A percentile compares a stretch with the other conserved stretches of the same genome.
phyloP scores from a whole-genome alignment of 2,888 invertebrate genomes.

The Pseudococcus longispinus region DNA sequence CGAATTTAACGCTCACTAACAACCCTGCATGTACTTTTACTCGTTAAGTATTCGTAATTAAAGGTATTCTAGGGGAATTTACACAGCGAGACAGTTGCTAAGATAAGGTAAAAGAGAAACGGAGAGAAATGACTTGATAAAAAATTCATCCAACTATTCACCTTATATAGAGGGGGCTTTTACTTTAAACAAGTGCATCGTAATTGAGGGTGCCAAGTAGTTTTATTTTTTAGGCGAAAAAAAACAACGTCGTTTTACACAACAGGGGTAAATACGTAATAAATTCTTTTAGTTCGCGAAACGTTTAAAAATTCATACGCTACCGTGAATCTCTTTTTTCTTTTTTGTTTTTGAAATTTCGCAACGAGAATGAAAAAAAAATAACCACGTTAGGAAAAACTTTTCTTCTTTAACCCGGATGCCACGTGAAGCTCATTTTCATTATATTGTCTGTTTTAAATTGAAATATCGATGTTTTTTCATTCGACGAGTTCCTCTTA shows the following conservation, averaged over 20 bases:
- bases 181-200: constrained; percentile 8
- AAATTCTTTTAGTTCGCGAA: constrained; percentile 24
- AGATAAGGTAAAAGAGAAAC: background rate
- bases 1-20: background rate
- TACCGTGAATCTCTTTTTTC: background rate
- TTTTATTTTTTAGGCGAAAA: background rate
- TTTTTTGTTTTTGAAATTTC: constrained; percentile 22
- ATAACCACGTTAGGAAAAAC: background rate
- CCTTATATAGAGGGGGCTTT: background rate
- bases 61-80: background rate
- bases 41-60: background rate
- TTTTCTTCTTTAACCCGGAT: constrained; percentile 17
- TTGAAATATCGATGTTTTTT: constrained; percentile 34
- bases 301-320: constrained; percentile 34
- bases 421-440: constrained; percentile 37
- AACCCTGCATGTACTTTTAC: background rate
- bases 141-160: constrained; percentile 3
- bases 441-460: constrained; percentile 16
- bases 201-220: constrained; percentile 7
- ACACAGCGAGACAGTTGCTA: background rate
- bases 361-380: background rate
- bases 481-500: background rate
- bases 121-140: background rate
- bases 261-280: constrained; percentile 19
- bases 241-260: background rate